Evolutionary conservation across 2,797 vertebrate genomes (phyloP).

Genomic region (Bradypus variegatus): DNA sequence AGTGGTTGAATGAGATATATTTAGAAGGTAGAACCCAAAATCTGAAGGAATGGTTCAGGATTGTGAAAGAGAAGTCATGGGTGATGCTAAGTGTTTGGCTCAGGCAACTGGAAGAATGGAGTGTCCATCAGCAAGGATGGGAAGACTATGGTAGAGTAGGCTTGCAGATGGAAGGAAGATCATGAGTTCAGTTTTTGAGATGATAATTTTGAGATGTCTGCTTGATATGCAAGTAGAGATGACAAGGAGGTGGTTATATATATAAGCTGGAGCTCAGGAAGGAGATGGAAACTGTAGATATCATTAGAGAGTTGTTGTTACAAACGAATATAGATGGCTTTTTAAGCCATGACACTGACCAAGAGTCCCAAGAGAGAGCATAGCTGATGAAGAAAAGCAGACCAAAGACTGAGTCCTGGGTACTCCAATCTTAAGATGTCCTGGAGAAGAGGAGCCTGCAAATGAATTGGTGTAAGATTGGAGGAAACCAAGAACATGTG

Average conservation of each 20-base stretch:
- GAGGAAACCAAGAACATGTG: not conserved
- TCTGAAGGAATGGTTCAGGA: not conserved
- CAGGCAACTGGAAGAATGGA: not conserved
- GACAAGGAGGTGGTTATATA: not conserved
- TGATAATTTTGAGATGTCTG: not conserved
- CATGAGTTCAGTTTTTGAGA: not conserved
- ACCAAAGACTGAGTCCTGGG: not conserved
- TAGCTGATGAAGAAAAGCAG: not conserved
- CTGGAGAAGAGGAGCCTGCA: not conserved
- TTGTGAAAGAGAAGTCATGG: not conserved
- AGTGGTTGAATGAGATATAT: not conserved
- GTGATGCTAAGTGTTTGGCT: not conserved
- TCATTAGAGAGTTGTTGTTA: not conserved
- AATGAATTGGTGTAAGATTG: not conserved
- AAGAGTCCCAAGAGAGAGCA: not conserved
- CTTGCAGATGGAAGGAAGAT: not conserved
- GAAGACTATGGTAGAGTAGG: not conserved
- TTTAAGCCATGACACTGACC: not conserved
- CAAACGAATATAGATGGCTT: not conserved
- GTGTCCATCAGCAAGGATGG: not conserved
- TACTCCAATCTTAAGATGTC: not conserved
- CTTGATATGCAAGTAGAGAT: not conserved
- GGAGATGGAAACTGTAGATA: not conserved
- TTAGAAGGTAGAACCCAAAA: not conserved
- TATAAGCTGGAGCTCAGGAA: not conserved